Percentiles rank a stretch among this genome's conserved stretches.
These are phyloP conservation scores for Cygnus olor DNA, from an alignment of 2,797 vertebrate genomes.

Conservation along the genomic window DNA sequence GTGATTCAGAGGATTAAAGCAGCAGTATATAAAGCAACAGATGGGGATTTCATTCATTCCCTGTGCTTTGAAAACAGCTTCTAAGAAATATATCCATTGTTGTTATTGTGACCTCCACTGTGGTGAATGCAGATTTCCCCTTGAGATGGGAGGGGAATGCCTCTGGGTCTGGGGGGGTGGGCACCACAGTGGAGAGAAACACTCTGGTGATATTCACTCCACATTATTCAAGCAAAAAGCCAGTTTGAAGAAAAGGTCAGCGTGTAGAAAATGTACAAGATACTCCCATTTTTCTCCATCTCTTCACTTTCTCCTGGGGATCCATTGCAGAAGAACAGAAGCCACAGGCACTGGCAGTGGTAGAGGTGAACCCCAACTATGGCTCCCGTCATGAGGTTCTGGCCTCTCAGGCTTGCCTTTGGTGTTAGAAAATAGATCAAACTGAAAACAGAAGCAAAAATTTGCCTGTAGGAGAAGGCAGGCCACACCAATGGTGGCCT, in stretches of 20 bases:
- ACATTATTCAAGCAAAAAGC: background rate
- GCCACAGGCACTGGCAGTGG: background rate
- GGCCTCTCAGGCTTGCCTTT: background rate
- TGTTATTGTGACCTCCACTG: background rate
- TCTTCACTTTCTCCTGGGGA: background rate
- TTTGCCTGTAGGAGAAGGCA: background rate
- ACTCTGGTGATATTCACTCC: background rate
- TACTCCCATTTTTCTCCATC: background rate
- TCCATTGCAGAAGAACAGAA: background rate
- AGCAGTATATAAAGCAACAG: conserved; percentile 45
- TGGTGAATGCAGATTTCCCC: background rate
- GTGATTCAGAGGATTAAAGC: conserved; percentile 47
- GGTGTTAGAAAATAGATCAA: background rate
- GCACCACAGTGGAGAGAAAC: background rate
- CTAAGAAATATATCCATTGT: background rate
- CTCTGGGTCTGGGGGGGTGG: background rate
- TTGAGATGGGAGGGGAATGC: background rate
- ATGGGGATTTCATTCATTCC: conserved; percentile 58
- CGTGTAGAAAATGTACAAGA: accelerated
- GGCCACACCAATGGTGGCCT: background rate
- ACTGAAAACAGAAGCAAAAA: background rate
- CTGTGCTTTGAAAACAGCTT: background rate
- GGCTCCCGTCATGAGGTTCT: background rate
- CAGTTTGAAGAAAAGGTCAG: background rate
- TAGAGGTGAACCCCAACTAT: background rate